Percentiles rank a stretch among this genome's conserved stretches.
phyloP scores from a whole-genome alignment of 1,140 invertebrate species.

The Leptonema lineaticorne region DNA sequence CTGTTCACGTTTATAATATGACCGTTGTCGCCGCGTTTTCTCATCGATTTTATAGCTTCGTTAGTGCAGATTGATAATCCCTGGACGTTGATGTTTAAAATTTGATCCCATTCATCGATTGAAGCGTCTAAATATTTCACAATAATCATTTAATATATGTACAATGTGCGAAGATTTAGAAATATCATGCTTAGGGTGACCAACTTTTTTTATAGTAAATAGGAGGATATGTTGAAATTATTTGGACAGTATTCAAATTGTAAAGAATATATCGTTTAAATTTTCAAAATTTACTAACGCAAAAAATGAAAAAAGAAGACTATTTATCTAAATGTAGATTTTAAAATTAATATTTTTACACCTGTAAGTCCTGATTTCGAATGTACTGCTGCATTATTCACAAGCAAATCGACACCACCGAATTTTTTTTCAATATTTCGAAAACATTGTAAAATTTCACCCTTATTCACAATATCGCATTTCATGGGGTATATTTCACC shows the following conservation, averaged over 20 bases:
- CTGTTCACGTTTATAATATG: slow-evolving; percentile 75
- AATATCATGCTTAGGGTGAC: no score
- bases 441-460: slow-evolving; percentile 63
- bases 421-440: slow-evolving; percentile 58
- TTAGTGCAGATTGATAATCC: slow-evolving; percentile 66
- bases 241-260: no score
- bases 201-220: no score
- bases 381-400: slow-evolving; percentile 65
- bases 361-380: slow-evolving; percentile 14
- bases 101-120: slow-evolving; percentile 41
- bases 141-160: no score
- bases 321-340: no score
- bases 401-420: slow-evolving; percentile 62
- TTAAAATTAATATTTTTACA: no score
- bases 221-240: no score
- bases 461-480: slow-evolving; percentile 64
- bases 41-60: slow-evolving; percentile 69
- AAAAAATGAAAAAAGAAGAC: no score
- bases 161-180: no score
- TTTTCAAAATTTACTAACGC: no score
- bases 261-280: no score
- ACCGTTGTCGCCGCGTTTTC: slow-evolving; percentile 60
- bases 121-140: slow-evolving; percentile 21
- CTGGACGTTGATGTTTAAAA: slow-evolving; percentile 68
- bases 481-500: slow-evolving; percentile 45